Evolutionary conservation across 2,797 vertebrate species (phyloP), one percentile per base, ranked within the genome.

Genomic region (Chaetophractus vellerosus): DNA sequence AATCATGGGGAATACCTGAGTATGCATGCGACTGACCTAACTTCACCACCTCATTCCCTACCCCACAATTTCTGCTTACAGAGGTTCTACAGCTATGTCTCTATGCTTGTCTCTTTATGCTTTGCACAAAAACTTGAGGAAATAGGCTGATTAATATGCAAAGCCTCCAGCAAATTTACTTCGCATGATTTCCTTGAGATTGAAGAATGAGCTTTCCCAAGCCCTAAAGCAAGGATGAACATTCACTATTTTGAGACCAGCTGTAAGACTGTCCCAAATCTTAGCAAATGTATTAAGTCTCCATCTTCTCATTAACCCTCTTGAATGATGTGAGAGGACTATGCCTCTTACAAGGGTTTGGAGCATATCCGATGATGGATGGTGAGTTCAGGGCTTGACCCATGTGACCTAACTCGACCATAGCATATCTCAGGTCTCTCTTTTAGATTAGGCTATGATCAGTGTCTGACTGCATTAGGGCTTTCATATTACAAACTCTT

Each of bases 21-120:
- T 7, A 8, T 4, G 23, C 16, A 0, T 16, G 1, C 1, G 48
- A 11, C 33, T 69, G 33, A 8, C 1, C 5, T 9, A 61, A 68
- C 28, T 78, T 59, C 9, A n/a, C 38, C n/a, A 33, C 9, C 5
- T 68, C n/a, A 18, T 31, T 55, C 63, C 57, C 41, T 8, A 3
- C 18, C 6, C n/a, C 10, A 69, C 9, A 15, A 14, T 81, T 74
- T 19, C 36, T 12, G 1, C 15, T 78, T 41, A 87, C 21, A 36
- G 61, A 76, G 72, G 72, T 12, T 88, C 48, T 72, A 11, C 55
- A 36, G 11, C 31, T 33, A 11, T 36, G 55, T 59, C 31, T 66
- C 21, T n/a, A 33, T 63, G 36, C 69, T 64, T 50, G 11, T 52
- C 45, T 71, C 28, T 74, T 93, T 6, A 59, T 1, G 31, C 12